These are phyloP conservation scores for Gila orcuttii DNA, from an alignment of 2,113 vertebrate genomes.

Conservation along the genomic window DNA sequence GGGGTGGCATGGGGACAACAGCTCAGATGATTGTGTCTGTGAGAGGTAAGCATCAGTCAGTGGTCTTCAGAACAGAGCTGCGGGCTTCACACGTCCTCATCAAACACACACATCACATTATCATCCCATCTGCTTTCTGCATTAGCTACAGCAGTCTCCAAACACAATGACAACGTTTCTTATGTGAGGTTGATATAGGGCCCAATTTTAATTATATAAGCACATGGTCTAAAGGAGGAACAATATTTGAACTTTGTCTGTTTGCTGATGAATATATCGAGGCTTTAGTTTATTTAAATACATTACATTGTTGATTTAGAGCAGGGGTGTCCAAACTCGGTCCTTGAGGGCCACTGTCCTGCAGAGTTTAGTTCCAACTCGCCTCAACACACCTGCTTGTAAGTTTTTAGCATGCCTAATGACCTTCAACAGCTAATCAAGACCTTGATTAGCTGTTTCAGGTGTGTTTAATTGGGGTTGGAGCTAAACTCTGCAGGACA, in stretches of 20 bases:
- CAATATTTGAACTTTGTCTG: neutral
- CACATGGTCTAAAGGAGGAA: neutral
- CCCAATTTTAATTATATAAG: no score
- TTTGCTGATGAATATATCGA: neutral
- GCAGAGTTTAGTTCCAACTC: no score
- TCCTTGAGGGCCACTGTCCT: no score
- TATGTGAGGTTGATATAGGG: neutral
- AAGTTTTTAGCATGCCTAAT: no score
- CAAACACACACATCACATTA: conserved; percentile 10
- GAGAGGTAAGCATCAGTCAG: conserved; percentile 4
- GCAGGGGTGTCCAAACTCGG: no score
- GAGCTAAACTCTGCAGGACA: no score
- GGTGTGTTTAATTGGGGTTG: no score
- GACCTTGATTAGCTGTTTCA: no score
- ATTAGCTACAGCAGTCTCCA: neutral
- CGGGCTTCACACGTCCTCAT: neutral
- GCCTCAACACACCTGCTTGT: no score
- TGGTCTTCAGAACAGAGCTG: conserved; percentile 1
- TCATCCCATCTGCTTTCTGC: conserved; percentile 5
- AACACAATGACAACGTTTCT: neutral
- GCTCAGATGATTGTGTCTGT: conserved; percentile 13
- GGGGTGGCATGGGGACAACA: conserved; percentile 1
- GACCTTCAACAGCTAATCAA: no score
- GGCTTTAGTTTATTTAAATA: neutral
- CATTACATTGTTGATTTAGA: neutral